Base-by-base conservation (phyloP, 1,140 invertebrate genomes). In the Zaprionus gabonicus region DNA sequence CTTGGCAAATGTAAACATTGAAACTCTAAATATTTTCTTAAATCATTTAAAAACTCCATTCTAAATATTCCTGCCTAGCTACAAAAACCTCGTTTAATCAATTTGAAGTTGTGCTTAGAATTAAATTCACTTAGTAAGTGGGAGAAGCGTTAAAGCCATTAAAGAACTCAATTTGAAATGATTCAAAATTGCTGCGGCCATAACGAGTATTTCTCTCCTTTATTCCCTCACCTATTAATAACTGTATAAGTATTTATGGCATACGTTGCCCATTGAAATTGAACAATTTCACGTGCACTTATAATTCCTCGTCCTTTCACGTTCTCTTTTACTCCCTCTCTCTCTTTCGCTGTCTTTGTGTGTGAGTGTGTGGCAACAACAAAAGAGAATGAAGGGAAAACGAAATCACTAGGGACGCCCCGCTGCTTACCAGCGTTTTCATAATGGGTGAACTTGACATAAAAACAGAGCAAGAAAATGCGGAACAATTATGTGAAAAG, bases 211-310 rank as follows among this genome's bases (percentile, higher is more conserved):
- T 60, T 60, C 31, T 60, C 41, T 56, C 28, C 25, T 57, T 13
- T 53, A 13, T 44, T 25, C 23, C 1, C 17, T 17, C 12, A 12
- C 9, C 27, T 28, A 13, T 34, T 36, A 36, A 62, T 51, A 68
- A 63, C 17, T 59, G 58, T 62, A 59, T 38, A 71, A 27, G 27
- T 56, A 68, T 51, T 80, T 82, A 80, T 55, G 44, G 64, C 53
- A 74, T 57, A 70, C 36, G 51, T 41, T 55, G 2, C 70, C 57
- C 63, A 81, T 79, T 80, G 77, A 76, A 83, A 72, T 67, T 62
- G 57, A 31, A 55, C 77, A 81, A 72, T 85, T 85, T 74, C 49
- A 72, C 65, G 66, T 82, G 85, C 81, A 82, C 71, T 85, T 75
- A 70, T 75, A 51, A 73, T 51, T 23, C 46, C 46, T 9, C n/a